A percentile compares a stretch with the other conserved stretches of the same genome.
These are phyloP conservation scores for Pampus argenteus DNA, from an alignment of 2,797 vertebrate genomes.

Conservation along the genomic window DNA sequence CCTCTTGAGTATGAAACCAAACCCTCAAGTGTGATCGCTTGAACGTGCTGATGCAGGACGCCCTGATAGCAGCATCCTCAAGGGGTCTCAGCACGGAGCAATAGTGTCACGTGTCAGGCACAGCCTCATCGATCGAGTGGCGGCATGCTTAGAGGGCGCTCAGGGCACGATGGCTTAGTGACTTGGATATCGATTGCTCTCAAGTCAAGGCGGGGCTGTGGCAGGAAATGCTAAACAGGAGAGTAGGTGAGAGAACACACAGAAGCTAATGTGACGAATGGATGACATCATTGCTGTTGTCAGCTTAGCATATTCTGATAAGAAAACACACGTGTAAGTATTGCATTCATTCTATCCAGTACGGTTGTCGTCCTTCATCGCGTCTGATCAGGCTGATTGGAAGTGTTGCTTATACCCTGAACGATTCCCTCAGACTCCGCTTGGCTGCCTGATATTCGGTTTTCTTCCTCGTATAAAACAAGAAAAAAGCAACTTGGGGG, in stretches of 20 bases:
- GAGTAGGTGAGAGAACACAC: not conserved
- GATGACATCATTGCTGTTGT: not conserved
- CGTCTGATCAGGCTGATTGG: conserved; percentile 21
- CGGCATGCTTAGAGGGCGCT: conserved; percentile 25
- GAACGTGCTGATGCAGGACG: conserved; percentile 34
- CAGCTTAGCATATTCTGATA: conserved; percentile 10
- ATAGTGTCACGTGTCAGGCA: conserved; percentile 41
- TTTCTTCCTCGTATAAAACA: conserved; percentile 6
- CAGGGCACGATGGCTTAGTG: not conserved
- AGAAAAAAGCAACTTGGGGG: conserved; percentile 22
- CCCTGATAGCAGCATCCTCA: conserved; percentile 27
- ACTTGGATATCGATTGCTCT: conserved; percentile 13
- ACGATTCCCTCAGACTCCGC: conserved; percentile 16
- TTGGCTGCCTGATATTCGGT: conserved; percentile 17
- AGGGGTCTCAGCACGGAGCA: not conserved
- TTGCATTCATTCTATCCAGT: conserved; percentile 9
- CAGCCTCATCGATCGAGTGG: conserved; percentile 19
- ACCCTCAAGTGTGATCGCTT: not conserved
- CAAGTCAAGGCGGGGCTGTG: not conserved
- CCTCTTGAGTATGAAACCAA: conserved; percentile 2
- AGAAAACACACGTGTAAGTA: not conserved
- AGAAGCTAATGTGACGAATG: conserved; percentile 1
- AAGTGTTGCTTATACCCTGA: conserved; percentile 16
- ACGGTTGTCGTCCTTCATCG: conserved; percentile 13
- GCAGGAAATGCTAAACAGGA: conserved; percentile 23